Conservation (phyloP, 2,113 vertebrate species). For the Trichomycterus rosablanca region DNA sequence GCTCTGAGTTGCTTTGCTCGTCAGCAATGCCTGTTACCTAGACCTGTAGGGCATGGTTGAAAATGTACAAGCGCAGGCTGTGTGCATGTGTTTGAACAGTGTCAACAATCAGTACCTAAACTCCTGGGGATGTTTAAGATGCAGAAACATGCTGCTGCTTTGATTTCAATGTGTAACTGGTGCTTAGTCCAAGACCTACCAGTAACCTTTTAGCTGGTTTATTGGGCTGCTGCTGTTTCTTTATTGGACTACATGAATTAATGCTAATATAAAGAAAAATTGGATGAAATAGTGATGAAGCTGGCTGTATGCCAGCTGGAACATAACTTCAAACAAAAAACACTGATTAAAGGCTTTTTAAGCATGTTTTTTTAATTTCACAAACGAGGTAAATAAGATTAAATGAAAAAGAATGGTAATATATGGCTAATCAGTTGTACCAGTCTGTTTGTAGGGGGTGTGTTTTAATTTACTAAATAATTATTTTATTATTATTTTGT, state of each 20-base stretch:
- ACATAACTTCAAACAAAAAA: too few relatives aligned
- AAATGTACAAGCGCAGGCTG: constrained; percentile 61
- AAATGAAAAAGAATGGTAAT: too few relatives aligned
- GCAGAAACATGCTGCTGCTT: constrained; percentile 66
- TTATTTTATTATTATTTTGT: too few relatives aligned
- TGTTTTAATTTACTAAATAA: too few relatives aligned
- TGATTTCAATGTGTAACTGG: constrained; percentile 65
- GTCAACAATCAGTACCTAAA: constrained; percentile 71
- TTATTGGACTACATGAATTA: background rate
- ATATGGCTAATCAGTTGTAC: too few relatives aligned
- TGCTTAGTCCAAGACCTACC: constrained; percentile 40
- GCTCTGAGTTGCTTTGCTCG: constrained; percentile 52
- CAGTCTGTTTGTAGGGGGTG: too few relatives aligned
- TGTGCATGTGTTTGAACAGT: constrained; percentile 50
- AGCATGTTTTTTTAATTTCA: background rate
- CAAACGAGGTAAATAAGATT: too few relatives aligned
- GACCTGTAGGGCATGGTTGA: constrained; percentile 67
- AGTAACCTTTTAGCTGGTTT: constrained; percentile 40
- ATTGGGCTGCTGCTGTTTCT: background rate
- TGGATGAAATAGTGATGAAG: background rate
- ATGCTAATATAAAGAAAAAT: background rate
- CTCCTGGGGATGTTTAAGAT: constrained; percentile 68
- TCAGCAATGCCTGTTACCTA: constrained; percentile 64
- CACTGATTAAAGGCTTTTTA: too few relatives aligned
- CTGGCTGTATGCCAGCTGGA: too few relatives aligned